Percentiles rank a stretch among this genome's conserved stretches.
Evolutionary conservation across 2,797 vertebrate genomes (phyloP).

Genomic region (Clangula hyemalis): DNA sequence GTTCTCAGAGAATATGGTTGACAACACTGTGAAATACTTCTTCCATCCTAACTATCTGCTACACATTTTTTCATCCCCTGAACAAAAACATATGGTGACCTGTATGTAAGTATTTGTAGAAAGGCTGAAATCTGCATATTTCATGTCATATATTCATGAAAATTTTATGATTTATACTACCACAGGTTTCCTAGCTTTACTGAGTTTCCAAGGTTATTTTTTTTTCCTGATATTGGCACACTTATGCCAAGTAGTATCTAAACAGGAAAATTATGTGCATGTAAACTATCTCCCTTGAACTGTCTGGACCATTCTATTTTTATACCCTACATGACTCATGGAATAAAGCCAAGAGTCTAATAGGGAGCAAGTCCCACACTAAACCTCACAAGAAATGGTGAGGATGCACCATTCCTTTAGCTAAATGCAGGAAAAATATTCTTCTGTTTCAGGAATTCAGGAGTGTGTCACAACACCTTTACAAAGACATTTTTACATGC

Average conservation of each 20-base stretch:
- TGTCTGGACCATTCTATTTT: not conserved
- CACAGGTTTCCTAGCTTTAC: not conserved
- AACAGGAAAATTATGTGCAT: not conserved
- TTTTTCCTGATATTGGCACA: not conserved
- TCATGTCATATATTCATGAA: not conserved
- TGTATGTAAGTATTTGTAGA: not conserved
- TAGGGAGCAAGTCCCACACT: not conserved
- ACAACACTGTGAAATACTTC: not conserved
- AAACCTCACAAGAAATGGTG: not conserved
- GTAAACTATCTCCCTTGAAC: not conserved
- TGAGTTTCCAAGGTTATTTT: not conserved
- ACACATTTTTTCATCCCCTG: not conserved
- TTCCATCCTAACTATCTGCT: not conserved
- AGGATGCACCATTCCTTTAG: not conserved
- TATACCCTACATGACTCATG: not conserved
- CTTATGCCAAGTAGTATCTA: not conserved
- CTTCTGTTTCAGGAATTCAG: not conserved
- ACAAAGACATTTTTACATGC: not conserved
- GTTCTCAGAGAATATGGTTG: not conserved
- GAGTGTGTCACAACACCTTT: rapidly evolving
- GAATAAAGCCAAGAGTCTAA: not conserved
- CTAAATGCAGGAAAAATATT: not conserved
- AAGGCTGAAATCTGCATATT: not conserved
- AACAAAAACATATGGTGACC: not conserved
- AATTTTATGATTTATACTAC: not conserved